A percentile compares a stretch with the other conserved stretches of the same genome.
Evolutionary conservation across 2,888 invertebrate species (phyloP).

Genomic region (Nineta flava): DNA sequence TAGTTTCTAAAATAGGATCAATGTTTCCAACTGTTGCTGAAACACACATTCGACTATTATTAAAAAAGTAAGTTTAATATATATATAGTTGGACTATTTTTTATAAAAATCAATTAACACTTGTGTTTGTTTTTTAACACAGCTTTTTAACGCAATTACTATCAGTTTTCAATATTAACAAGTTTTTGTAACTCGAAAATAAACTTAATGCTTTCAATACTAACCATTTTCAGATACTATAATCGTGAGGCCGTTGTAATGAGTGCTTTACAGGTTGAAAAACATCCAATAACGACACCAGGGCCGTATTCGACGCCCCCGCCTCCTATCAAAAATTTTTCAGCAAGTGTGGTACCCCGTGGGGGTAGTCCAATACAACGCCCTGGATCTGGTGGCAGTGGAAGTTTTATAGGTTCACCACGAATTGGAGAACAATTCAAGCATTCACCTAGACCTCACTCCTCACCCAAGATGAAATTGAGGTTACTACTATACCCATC

Average conservation of each 20-base stretch:
- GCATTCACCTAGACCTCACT: slow-evolving; percentile 48
- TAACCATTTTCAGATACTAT: slow-evolving; percentile 51
- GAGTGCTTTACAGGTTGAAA: slow-evolving; percentile 85
- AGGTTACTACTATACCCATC: slow-evolving; percentile 32
- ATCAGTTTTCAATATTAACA: background rate
- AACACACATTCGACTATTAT: slow-evolving; percentile 67
- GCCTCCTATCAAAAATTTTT: slow-evolving; percentile 33
- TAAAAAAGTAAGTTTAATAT: slow-evolving; percentile 66
- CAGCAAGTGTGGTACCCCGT: slow-evolving; percentile 11
- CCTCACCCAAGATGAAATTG: slow-evolving; percentile 84
- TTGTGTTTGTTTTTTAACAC: background rate
- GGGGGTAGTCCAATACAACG: slow-evolving; percentile 39
- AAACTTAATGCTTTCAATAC: background rate
- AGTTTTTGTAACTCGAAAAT: background rate
- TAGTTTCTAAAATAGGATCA: slow-evolving; percentile 64
- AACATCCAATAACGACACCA: slow-evolving; percentile 78
- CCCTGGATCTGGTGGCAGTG: slow-evolving; percentile 43
- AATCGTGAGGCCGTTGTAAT: slow-evolving; percentile 85
- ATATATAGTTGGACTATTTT: background rate
- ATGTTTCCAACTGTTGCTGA: slow-evolving; percentile 87
- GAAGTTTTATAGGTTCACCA: slow-evolving; percentile 38
- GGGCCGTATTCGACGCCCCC: slow-evolving; percentile 65
- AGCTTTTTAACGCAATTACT: background rate
- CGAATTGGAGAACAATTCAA: slow-evolving; percentile 36
- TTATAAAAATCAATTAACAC: background rate